Evolutionary conservation across 2,888 invertebrate genomes (phyloP), one percentile per base, ranked within the genome.

Genomic region (Lasioglossum villosulum): DNA sequence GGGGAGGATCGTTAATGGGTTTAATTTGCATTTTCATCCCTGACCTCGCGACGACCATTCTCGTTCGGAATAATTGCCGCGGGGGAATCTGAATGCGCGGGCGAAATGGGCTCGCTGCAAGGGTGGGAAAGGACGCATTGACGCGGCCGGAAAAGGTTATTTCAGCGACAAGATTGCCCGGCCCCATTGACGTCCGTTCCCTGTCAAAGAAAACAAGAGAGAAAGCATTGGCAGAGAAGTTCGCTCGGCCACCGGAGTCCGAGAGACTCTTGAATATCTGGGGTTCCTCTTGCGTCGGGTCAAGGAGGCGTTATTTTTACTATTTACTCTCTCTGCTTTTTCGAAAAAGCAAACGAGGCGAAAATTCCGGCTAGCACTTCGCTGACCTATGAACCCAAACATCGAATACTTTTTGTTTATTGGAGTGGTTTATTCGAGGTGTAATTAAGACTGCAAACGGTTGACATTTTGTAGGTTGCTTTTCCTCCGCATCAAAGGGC

Each of bases 151-250:
- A 23, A 74, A 86, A 82, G 85, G 77, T 88, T 90, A 85, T 82
- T 89, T 90, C 81, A 84, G 82, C 80, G 56, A 74, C 75, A 83
- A 87, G 81, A 89, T 87, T 86, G 84, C 81, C 52, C 83, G 45
- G 37, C 79, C 77, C 83, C 83, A 80, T 85, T 85, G 78, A 83
- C 75, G 78, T 63, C 52, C 72, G 68, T 48, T 19, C 68, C 14
- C 27, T 23, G 37, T 85, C 71, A 80, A 80, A 85, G 80, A 68
- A 68, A 59, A 52, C 39, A 74, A 42, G 82, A 52, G 70, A 78
- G 72, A 70, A 66, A 34, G 66, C 66, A 84, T 63, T 68, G 48
- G 23, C 79, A 75, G 70, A 74, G 73, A 74, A 81, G 78, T 78
- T 59, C 63, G 75, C 80, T 34, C 12, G 63, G 37, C 19, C 16